phyloP scores from a whole-genome alignment of 2,797 vertebrate species.

The Hyperoplus immaculatus region DNA sequence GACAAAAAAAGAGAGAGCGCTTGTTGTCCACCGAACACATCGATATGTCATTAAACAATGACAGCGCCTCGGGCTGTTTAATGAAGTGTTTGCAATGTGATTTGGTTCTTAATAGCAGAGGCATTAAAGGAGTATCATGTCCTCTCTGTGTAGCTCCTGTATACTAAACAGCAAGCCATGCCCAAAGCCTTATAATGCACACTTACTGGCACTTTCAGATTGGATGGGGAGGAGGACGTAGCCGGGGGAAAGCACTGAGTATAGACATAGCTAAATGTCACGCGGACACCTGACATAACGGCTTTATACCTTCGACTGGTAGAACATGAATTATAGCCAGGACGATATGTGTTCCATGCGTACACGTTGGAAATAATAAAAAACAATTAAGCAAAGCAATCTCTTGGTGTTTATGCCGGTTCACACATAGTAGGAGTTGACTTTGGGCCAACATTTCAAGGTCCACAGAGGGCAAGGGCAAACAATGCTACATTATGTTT shows the following conservation, averaged over 20 bases:
- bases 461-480: constrained; percentile 40
- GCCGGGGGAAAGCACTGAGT: constrained; percentile 72
- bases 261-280: constrained; percentile 46
- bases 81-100: constrained; percentile 90
- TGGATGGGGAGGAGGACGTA: constrained; percentile 55
- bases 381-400: constrained; percentile 23
- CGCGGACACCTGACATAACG: constrained; percentile 10
- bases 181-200: constrained; percentile 71
- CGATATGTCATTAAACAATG: constrained; percentile 90
- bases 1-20: constrained; percentile 21
- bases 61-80: constrained; percentile 87
- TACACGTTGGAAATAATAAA: constrained; percentile 36
- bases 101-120: constrained; percentile 86
- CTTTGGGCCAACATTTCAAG: constrained; percentile 50
- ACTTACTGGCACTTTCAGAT: constrained; percentile 77
- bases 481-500: constrained; percentile 53
- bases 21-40: constrained; percentile 76
- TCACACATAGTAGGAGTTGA: constrained; percentile 37
- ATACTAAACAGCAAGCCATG: constrained; percentile 81
- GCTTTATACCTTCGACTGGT: constrained; percentile 33
- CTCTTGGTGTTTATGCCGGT: constrained; percentile 17
- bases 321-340: constrained; percentile 36
- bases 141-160: constrained; percentile 67
- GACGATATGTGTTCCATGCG: constrained; percentile 14
- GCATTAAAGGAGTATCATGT: constrained; percentile 84